Evolutionary conservation across 2,797 vertebrate species (phyloP).

Genomic region (Chloroceryle inda): DNA sequence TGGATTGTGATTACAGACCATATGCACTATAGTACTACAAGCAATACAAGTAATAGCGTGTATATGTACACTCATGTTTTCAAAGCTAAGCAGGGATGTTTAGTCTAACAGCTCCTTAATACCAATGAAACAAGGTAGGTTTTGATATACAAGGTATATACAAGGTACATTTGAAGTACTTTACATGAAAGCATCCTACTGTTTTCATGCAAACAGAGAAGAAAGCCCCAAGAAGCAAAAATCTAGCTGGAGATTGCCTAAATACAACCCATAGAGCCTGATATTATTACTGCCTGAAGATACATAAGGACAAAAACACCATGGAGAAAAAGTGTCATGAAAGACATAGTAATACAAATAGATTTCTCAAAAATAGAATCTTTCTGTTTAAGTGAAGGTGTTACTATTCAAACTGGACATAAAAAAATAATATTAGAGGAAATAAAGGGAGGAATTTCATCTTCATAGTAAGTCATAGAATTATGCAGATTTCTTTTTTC

Average conservation of each 20-base stretch:
- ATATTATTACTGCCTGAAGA: neutral
- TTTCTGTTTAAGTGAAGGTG: neutral
- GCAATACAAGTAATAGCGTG: neutral
- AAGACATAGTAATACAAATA: neutral
- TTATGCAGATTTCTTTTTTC: neutral
- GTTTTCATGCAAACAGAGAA: neutral
- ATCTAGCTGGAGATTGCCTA: neutral
- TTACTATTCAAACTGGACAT: neutral
- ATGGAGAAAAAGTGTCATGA: neutral
- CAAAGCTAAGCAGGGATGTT: neutral
- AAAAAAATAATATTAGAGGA: accelerated
- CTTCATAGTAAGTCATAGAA: neutral
- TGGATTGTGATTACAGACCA: constrained; percentile 8
- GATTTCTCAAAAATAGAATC: neutral
- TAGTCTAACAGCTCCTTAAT: neutral
- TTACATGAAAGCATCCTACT: neutral
- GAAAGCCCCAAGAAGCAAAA: neutral
- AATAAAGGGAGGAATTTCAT: neutral
- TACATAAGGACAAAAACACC: neutral
- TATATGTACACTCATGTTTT: neutral
- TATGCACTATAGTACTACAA: neutral
- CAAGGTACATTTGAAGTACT: neutral
- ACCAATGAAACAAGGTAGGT: neutral
- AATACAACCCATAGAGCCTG: neutral
- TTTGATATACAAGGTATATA: neutral